phyloP scores from a whole-genome alignment of 2,797 vertebrate genomes.

The Erithacus rubecula region DNA sequence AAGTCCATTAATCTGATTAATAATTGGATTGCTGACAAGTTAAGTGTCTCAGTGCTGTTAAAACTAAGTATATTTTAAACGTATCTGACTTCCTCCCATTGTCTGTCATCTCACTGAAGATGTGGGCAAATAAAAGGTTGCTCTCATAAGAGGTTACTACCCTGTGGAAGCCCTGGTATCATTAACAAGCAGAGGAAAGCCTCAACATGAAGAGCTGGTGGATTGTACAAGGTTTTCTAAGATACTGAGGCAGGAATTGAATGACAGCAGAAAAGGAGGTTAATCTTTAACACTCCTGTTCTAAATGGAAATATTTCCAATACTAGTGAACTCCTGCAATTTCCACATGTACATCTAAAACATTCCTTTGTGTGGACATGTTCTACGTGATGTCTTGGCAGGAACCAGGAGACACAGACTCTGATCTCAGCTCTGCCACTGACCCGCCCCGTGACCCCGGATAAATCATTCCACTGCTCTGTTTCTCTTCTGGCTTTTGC shows the following conservation, averaged over 20 bases:
- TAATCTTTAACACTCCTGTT: constrained; percentile 47
- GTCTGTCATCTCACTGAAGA: constrained; percentile 72
- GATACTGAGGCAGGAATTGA: background rate
- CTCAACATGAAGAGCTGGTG: background rate
- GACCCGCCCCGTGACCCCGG: constrained; percentile 35
- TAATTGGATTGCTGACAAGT: constrained; percentile 76
- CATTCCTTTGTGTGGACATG: constrained; percentile 41
- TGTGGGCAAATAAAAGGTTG: constrained; percentile 67
- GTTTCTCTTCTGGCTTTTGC: constrained; percentile 21
- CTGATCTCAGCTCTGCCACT: background rate
- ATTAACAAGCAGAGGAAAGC: background rate
- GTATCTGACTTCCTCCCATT: constrained; percentile 69
- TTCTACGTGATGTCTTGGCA: constrained; percentile 43
- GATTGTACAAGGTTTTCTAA: background rate
- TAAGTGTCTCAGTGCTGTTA: constrained; percentile 77
- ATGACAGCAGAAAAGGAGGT: constrained; percentile 34
- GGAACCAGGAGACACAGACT: constrained; percentile 30
- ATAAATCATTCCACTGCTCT: constrained; percentile 53
- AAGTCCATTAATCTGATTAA: constrained; percentile 79
- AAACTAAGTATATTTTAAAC: constrained; percentile 75
- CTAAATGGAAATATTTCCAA: constrained; percentile 31
- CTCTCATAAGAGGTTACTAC: background rate
- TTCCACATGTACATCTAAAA: constrained; percentile 17
- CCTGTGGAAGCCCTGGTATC: background rate
- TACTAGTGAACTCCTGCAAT: background rate